Conservation (phyloP, 2,113 vertebrate genomes). For the Takifugu bimaculatus region DNA sequence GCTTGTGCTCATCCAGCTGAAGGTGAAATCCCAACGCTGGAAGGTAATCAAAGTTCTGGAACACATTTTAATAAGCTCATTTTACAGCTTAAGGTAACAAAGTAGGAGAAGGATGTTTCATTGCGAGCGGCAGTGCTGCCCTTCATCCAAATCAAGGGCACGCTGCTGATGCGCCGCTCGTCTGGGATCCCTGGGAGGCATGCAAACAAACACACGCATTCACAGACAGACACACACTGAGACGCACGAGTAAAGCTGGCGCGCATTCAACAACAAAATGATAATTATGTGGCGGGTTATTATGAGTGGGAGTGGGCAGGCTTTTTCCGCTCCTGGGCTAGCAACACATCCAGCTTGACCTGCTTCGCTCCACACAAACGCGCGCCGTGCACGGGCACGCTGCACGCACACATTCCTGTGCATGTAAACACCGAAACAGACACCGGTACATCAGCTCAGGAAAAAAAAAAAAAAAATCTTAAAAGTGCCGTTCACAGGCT, state of each 20-base stretch:
- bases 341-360: slow-evolving; percentile 42
- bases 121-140: slow-evolving; percentile 20
- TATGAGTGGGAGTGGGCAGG: slow-evolving; percentile 42
- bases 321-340: slow-evolving; percentile 29
- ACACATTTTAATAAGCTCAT: slow-evolving; percentile 28
- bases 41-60: slow-evolving; percentile 27
- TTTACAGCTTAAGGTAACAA: slow-evolving; percentile 41
- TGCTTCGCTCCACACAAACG: slow-evolving; percentile 25
- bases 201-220: slow-evolving; percentile 12
- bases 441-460: slow-evolving; percentile 12
- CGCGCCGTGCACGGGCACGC: slow-evolving; percentile 5
- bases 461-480: slow-evolving; percentile 24
- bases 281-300: slow-evolving; percentile 34
- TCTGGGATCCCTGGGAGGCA: slow-evolving; percentile 36
- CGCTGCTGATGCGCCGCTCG: slow-evolving; percentile 14
- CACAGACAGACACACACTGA: slow-evolving; percentile 22
- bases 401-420: slow-evolving; percentile 6
- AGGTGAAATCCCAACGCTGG: slow-evolving; percentile 46
- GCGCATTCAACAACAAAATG: slow-evolving; percentile 44
- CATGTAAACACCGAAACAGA: slow-evolving; percentile 6
- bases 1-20: slow-evolving; percentile 8
- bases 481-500: slow-evolving; percentile 39
- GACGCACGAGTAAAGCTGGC: slow-evolving; percentile 41
- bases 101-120: slow-evolving; percentile 18
- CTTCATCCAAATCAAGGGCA: slow-evolving; percentile 48